Conservation (phyloP, 2,797 vertebrate genomes). For the Mallotus villosus region DNA sequence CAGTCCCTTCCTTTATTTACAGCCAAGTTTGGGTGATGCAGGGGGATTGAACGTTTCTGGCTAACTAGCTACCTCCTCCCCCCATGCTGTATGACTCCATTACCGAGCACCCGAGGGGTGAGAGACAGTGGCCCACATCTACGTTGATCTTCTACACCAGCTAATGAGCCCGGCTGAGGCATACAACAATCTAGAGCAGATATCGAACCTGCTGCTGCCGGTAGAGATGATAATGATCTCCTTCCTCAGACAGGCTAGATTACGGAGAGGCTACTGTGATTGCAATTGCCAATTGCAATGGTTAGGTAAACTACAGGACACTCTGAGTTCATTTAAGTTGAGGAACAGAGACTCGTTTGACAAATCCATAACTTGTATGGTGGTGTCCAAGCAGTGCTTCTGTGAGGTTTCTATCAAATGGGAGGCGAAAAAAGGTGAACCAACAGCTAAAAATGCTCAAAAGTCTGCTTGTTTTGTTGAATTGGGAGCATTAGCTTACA, state of each 20-base stretch:
- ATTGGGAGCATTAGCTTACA: too few species aligned
- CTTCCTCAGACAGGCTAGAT: constrained; percentile 45
- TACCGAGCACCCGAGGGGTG: constrained; percentile 45
- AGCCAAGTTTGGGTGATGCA: too few species aligned
- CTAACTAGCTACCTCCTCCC: constrained; percentile 38
- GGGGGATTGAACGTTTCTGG: constrained; percentile 9
- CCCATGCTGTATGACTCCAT: constrained; percentile 38
- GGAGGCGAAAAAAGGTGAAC: neutral
- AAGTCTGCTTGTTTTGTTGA: too few species aligned
- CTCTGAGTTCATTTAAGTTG: too few species aligned
- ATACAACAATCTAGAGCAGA: constrained; percentile 45
- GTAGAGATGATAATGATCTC: constrained; percentile 57
- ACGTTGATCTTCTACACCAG: constrained; percentile 60
- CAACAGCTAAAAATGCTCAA: too few species aligned
- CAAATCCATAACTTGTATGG: constrained; percentile 26
- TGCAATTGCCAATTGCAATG: too few species aligned
- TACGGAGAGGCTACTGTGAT: constrained; percentile 21
- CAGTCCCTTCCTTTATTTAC: constrained; percentile 5
- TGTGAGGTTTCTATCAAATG: too few species aligned
- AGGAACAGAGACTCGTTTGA: constrained; percentile 39
- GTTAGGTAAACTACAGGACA: too few species aligned
- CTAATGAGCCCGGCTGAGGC: constrained; percentile 67
- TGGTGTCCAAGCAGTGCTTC: constrained; percentile 4
- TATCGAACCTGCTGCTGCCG: constrained; percentile 52
- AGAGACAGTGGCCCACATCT: constrained; percentile 46